phyloP scores from a whole-genome alignment of 53 echinoderm and acorn worm species.

The Patiria pectinifera region DNA sequence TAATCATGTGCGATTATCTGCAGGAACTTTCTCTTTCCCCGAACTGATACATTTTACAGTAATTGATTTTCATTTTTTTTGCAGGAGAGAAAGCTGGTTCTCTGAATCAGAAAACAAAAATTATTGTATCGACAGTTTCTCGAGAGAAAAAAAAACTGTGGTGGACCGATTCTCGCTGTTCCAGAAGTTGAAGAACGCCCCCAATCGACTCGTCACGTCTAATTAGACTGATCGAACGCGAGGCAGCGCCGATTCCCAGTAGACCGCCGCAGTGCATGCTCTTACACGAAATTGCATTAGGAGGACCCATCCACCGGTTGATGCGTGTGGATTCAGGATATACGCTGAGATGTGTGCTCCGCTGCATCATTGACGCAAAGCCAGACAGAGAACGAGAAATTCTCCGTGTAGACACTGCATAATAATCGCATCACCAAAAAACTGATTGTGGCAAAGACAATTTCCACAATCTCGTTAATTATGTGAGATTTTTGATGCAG shows the following conservation, averaged over 20 bases:
- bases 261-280: slow-evolving; percentile 18
- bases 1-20: too few relatives aligned
- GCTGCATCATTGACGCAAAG: slow-evolving; percentile 17
- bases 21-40: too few relatives aligned
- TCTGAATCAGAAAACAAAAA: too few relatives aligned
- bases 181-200: slow-evolving; percentile 32
- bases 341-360: not conserved
- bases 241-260: slow-evolving; percentile 24
- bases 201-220: slow-evolving; percentile 24
- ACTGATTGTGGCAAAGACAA: not conserved
- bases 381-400: not conserved
- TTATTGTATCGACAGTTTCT: too few relatives aligned
- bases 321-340: slow-evolving; percentile 24
- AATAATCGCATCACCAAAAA: not conserved
- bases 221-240: not conserved
- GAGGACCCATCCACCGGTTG: slow-evolving; percentile 48
- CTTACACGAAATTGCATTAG: slow-evolving; percentile 64
- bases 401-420: not conserved
- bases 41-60: too few relatives aligned
- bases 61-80: too few relatives aligned
- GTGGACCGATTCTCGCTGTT: not conserved
- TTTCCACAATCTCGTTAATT: not conserved
- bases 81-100: too few relatives aligned
- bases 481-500: slow-evolving; percentile 6
- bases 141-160: too few relatives aligned